phyloP scores from a whole-genome alignment of 2,888 invertebrate genomes.

The Bombylius major region DNA sequence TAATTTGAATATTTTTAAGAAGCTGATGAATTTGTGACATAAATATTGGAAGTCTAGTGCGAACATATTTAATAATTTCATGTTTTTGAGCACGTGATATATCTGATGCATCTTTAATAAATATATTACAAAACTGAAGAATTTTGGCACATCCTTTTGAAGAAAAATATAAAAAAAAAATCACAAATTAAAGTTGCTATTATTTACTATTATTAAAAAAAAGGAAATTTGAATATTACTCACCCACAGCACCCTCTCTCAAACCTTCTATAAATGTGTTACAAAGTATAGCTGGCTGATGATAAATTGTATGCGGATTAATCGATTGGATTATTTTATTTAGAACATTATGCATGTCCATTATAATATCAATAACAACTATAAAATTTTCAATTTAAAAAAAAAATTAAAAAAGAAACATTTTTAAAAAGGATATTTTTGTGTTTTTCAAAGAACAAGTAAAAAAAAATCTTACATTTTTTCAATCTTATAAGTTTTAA shows the following conservation, averaged over 20 bases:
- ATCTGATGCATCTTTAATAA: constrained; percentile 48
- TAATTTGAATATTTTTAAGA: constrained; percentile 44
- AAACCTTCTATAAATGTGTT: constrained; percentile 49
- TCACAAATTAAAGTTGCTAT: background rate
- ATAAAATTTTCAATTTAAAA: constrained; percentile 17
- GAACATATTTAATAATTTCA: constrained; percentile 53
- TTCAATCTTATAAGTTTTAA: constrained; percentile 48
- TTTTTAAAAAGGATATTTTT: background rate
- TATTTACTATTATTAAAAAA: background rate
- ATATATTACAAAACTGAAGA: constrained; percentile 50
- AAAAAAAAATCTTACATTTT: constrained; percentile 41
- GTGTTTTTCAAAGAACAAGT: background rate
- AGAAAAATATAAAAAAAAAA: background rate
- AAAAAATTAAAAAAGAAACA: background rate
- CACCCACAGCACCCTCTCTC: constrained; percentile 48
- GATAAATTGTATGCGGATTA: constrained; percentile 35
- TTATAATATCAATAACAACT: constrained; percentile 51
- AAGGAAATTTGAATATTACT: constrained; percentile 10
- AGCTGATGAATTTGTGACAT: constrained; percentile 48
- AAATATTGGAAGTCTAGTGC: constrained; percentile 51
- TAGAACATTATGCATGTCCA: constrained; percentile 50
- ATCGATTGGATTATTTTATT: constrained; percentile 48
- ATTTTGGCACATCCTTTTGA: constrained; percentile 42
- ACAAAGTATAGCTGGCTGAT: constrained; percentile 47
- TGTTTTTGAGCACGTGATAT: constrained; percentile 49